Evolutionary conservation across 2,888 invertebrate species (phyloP).

Genomic region (Lutraria lutraria): DNA sequence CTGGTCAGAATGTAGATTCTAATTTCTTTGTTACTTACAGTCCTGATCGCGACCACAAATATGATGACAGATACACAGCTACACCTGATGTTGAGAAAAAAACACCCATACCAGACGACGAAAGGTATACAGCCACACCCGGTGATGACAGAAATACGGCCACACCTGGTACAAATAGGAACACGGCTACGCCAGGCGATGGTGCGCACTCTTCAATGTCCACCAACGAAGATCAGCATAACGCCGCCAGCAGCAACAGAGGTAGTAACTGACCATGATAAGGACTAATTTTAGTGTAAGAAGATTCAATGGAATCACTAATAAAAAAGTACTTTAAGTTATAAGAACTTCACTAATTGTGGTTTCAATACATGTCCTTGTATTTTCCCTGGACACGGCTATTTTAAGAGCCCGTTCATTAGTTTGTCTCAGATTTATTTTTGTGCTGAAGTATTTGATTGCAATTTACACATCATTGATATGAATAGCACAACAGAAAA

Average conservation of each 20-base stretch:
- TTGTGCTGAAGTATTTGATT: background rate
- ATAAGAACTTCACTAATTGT: too few species aligned
- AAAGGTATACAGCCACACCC: background rate
- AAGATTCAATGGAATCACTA: background rate
- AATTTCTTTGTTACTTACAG: conserved; percentile 15
- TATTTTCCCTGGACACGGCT: background rate
- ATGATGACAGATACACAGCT: conserved; percentile 1
- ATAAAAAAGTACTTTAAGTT: background rate
- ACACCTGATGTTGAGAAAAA: background rate
- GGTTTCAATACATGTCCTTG: background rate
- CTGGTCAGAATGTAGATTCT: too few species aligned
- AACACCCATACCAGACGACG: background rate
- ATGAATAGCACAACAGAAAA: too few species aligned
- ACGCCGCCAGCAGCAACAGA: background rate
- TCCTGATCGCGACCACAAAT: background rate
- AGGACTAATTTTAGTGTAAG: background rate
- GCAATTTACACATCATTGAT: too few species aligned
- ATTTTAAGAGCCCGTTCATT: background rate
- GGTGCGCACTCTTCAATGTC: background rate
- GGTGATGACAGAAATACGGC: background rate
- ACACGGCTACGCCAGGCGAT: background rate
- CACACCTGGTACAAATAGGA: background rate
- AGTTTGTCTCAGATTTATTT: background rate
- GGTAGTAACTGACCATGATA: conserved; percentile 15
- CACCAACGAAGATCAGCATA: background rate